A percentile compares a stretch with the other conserved stretches of the same genome.
phyloP scores from a whole-genome alignment of 1,140 invertebrate genomes.

The Drosophila lacertosa region DNA sequence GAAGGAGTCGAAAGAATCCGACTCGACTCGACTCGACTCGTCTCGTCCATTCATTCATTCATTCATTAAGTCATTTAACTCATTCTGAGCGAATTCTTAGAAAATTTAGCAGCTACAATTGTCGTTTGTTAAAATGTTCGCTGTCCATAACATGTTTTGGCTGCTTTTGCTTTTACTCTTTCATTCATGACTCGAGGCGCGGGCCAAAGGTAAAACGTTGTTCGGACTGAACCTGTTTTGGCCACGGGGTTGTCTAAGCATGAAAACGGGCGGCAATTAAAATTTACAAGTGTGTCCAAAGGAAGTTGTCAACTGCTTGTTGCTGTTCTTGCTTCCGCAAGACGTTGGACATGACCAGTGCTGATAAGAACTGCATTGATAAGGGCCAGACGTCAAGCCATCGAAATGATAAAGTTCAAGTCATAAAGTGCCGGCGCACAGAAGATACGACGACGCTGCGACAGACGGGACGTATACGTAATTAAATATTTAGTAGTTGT shows the following conservation, averaged over 20 bases:
- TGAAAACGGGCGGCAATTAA: conserved; percentile 59
- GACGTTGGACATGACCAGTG: too few species aligned
- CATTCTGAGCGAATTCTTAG: conserved; percentile 18
- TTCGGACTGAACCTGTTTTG: conserved; percentile 53
- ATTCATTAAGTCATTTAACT: conserved; percentile 30
- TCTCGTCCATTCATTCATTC: too few species aligned
- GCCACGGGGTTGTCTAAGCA: conserved; percentile 38
- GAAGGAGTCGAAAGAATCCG: background rate
- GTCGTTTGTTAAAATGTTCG: conserved; percentile 48
- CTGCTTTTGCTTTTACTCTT: conserved; percentile 36
- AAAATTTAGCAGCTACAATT: conserved; percentile 38
- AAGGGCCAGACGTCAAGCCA: conserved; percentile 17
- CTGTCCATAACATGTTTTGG: conserved; percentile 8
- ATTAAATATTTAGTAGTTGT: conserved; percentile 61
- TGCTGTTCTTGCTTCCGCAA: conserved; percentile 41
- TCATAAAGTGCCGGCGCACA: conserved; percentile 3
- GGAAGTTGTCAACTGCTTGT: conserved; percentile 69
- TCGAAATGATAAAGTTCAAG: conserved; percentile 47
- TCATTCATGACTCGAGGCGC: conserved; percentile 55
- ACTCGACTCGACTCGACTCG: too few species aligned
- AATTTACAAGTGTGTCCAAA: conserved; percentile 37
- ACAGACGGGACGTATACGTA: conserved; percentile 31
- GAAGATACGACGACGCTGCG: background rate
- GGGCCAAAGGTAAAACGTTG: conserved; percentile 20
- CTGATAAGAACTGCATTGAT: conserved; percentile 48